Evolutionary conservation across 2,113 vertebrate genomes (phyloP).

Genomic region (Bos taurus): ARS-UCD2.0 NC_037343.1:59588001-59588500

Average conservation of each 20-base stretch:
- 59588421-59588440: neutral
- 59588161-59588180: neutral
- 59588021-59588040: neutral
- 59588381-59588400: neutral
- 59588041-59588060: neutral
- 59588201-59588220: neutral
- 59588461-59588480: neutral
- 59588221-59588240: neutral
- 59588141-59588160: neutral
- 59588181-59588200: neutral
- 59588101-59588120: neutral
- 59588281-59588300: neutral
- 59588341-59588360: neutral
- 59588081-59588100: neutral
- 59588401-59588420: constrained; percentile 6
- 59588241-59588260: neutral
- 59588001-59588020: constrained; percentile 32
- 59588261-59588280: neutral
- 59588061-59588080: constrained; percentile 3
- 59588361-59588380: neutral
- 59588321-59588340: neutral
- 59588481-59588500: neutral
- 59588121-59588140: neutral
- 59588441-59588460: neutral
- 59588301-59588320: neutral